Conservation (phyloP, 2,113 vertebrate genomes). For the Hemiscyllium ocellatum region DNA sequence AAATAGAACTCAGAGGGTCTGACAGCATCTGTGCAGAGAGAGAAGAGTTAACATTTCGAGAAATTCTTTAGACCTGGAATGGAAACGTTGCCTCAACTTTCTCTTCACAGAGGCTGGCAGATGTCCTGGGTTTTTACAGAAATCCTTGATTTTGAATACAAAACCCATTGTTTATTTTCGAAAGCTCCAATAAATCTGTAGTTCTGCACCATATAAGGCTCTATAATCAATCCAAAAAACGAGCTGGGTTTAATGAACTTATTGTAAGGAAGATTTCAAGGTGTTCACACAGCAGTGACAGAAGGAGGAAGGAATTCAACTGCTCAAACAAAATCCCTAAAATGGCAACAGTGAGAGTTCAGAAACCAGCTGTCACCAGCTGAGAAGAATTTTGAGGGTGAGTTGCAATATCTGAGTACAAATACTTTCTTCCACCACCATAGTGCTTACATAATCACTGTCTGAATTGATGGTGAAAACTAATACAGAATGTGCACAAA, state of each 20-base stretch:
- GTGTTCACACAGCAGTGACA: background rate
- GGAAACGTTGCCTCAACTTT: too few relatives aligned
- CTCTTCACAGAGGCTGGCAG: too few relatives aligned
- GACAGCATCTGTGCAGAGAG: too few relatives aligned
- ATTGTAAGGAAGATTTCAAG: background rate
- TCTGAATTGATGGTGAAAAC: background rate
- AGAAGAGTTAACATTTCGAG: too few relatives aligned
- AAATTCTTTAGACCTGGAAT: too few relatives aligned
- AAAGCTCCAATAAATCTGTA: background rate
- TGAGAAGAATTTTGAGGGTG: background rate
- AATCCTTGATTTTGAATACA: background rate
- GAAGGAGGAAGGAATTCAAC: background rate
- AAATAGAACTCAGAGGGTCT: too few relatives aligned
- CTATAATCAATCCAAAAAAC: background rate
- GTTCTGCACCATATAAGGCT: background rate
- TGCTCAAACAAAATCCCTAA: background rate
- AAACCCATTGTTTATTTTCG: background rate
- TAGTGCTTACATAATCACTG: background rate
- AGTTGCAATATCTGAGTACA: background rate
- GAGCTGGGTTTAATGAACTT: background rate
- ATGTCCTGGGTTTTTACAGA: too few relatives aligned
- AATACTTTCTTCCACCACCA: background rate
- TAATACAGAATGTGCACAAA: background rate
- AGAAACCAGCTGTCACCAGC: background rate
- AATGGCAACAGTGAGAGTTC: background rate